Evolutionary conservation across 2,888 invertebrate species (phyloP), one percentile per base, ranked within the genome.

Genomic region (Hypercompe scribonia): DNA sequence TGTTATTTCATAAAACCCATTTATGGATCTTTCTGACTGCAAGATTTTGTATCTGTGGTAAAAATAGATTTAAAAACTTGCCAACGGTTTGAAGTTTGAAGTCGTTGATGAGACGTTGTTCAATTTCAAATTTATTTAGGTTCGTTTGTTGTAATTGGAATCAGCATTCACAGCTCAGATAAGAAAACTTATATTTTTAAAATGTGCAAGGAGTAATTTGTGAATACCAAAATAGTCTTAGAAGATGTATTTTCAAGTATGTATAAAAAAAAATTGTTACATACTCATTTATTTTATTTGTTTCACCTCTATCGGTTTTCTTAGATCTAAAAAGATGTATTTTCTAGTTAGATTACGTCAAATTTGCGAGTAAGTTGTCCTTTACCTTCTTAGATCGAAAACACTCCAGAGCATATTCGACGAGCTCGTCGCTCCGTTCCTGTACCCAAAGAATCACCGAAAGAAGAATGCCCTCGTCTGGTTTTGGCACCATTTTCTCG

Each of bases 401-500:
- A 96, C 84, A 95, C 96, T 42, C 96, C 96, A 18, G 96, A 95
- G 81, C 92, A 91, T 78, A 89, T 95, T 50, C 89, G 87, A 76
- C 88, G 89, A 86, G 81, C 90, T 80, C 84, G 96, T 83, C 90
- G 91, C 81, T 76, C 89, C 79, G 82, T 94, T 90, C 81, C 91
- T 84, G 89, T 83, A 0, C 79, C 85, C 15, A 88, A 90, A 61
- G 87, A 87, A 39, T 86, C 87, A 21, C 91, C 94, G 2, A 91
- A 91, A 72, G 96, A 96, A 80, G 96, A 96, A 88, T 89, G 92
- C 34, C 94, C 96, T 46, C 90, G 95, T 65, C 94, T 97, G 24
- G 90, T 96, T 65, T 93, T 97, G 83, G 97, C 97, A 21, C 97
- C 97, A 2, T 97, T 97, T 91, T 96, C 96, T n/a, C 92, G 96